A percentile compares a stretch with the other conserved stretches of the same genome.
Evolutionary conservation across 2,888 invertebrate genomes (phyloP).

Genomic region (Rutpela maculata): DNA sequence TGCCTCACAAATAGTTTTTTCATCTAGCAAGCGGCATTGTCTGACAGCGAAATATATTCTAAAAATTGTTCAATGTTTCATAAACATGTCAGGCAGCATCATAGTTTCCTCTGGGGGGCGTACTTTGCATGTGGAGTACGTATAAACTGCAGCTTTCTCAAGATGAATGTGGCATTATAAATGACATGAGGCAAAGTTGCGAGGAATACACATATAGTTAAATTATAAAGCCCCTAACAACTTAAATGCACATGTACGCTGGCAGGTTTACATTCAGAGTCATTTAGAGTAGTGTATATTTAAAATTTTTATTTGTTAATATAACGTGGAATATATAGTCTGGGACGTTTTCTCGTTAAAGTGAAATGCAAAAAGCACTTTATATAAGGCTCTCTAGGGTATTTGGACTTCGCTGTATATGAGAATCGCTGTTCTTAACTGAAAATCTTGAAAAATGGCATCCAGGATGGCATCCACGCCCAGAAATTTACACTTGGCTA

Average conservation of each 20-base stretch:
- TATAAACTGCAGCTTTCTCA: neutral
- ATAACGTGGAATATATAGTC: too few relatives aligned
- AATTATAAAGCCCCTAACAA: neutral
- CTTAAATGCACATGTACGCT: neutral
- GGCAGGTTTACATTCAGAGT: neutral
- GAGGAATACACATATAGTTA: neutral
- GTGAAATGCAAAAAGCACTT: too few relatives aligned
- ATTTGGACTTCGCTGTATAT: too few relatives aligned
- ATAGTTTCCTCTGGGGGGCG: neutral
- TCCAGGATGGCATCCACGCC: too few relatives aligned
- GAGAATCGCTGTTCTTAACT: too few relatives aligned
- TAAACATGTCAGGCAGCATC: neutral
- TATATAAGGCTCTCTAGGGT: too few relatives aligned
- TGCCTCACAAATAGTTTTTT: conserved; percentile 1
- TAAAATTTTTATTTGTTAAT: too few relatives aligned
- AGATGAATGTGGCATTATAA: neutral
- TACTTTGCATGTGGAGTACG: neutral
- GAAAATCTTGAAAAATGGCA: too few relatives aligned
- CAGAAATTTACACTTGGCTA: too few relatives aligned
- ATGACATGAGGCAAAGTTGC: neutral
- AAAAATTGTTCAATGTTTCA: conserved; percentile 7
- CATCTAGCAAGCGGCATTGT: conserved; percentile 2
- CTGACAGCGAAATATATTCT: neutral
- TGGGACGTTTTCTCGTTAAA: too few relatives aligned
- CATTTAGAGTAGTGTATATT: neutral